These are phyloP conservation scores for Erannis defoliaria DNA, from an alignment of 2,888 invertebrate genomes.

Conservation along the genomic window DNA sequence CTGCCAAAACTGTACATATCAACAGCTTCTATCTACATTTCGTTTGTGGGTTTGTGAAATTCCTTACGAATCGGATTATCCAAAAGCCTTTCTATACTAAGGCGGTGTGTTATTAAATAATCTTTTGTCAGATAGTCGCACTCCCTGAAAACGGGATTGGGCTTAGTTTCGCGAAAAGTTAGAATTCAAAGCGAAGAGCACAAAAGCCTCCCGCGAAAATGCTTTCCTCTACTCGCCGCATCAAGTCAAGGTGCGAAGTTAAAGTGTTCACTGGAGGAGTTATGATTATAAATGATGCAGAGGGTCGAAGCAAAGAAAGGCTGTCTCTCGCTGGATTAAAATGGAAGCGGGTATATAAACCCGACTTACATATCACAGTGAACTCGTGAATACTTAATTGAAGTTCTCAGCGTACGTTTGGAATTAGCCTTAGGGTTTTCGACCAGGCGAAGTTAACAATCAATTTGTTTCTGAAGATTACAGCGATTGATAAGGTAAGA, in stretches of 20 bases:
- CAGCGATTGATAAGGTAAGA: not conserved
- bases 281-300: constrained; percentile 78
- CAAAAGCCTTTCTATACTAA: constrained; percentile 21
- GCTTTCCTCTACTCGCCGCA: constrained; percentile 55
- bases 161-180: constrained; percentile 50
- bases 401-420: constrained; percentile 49
- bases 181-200: constrained; percentile 59
- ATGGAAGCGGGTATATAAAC: constrained; percentile 54
- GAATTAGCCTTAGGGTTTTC: constrained; percentile 43
- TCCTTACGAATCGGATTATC: constrained; percentile 19
- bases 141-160: constrained; percentile 42
- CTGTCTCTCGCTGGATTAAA: constrained; percentile 58
- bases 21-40: constrained; percentile 18
- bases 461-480: not conserved
- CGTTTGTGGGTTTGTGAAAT: constrained; percentile 23
- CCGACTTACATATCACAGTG: constrained; percentile 56
- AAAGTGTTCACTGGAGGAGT: constrained; percentile 67
- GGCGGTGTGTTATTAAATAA: constrained; percentile 34
- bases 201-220: constrained; percentile 62
- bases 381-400: constrained; percentile 63
- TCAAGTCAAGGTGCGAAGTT: constrained; percentile 68
- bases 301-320: constrained; percentile 60
- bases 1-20: constrained; percentile 14
- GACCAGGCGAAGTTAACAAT: not conserved
- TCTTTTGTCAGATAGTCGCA: constrained; percentile 39